Base-by-base conservation (phyloP, 2,797 vertebrate genomes). In the Anisognathus igniventris region DNA sequence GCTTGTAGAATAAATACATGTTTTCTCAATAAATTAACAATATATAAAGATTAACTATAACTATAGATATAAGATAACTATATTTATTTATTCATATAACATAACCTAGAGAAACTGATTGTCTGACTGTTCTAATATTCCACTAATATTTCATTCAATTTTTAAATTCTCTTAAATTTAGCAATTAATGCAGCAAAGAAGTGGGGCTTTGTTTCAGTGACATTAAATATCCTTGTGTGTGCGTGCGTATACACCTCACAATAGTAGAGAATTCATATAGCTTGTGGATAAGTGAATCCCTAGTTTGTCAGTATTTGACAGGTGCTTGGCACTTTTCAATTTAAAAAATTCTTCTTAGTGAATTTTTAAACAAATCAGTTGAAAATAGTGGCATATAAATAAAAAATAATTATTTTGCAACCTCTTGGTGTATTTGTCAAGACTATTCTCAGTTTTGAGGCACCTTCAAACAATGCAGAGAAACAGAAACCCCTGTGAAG, bases 301-400 rank as follows among this genome's bases (percentile, higher is more conserved):
- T 17, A 79, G 22, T 96, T 95, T 91, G 15, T 61, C 82, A 91
- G 56, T 82, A 95, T 95, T 42, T 96, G 70, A 95, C 92, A 95
- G 62, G 37, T 30, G n/a, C 76, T 95, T 94, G 86, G 7, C 79
- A 95, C 40, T 86, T 92, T 97, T 96, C 70, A 94, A 81, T 96
- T 95, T 83, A 96, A 91, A 96, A 82, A 20, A 20, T 71, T 93
- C 37, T 92, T 95, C 40, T 91, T 95, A 1, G 7, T 92, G 73
- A 97, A 61, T 94, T 95, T 96, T 97, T 93, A 96, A 96, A 68
- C 25, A 94, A 97, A 96, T 95, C 94, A 89, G 54, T 91, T 96
- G 9, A 60, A 97, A 91, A 45, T 91, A 93, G 27, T 50, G 50
- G 40, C 73, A 86, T 66, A 77, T 50, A 90, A 95, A 91, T 76